A percentile compares a stretch with the other conserved stretches of the same genome.
phyloP scores from a whole-genome alignment of 2,113 vertebrate species.

The Brachirus orientalis region DNA sequence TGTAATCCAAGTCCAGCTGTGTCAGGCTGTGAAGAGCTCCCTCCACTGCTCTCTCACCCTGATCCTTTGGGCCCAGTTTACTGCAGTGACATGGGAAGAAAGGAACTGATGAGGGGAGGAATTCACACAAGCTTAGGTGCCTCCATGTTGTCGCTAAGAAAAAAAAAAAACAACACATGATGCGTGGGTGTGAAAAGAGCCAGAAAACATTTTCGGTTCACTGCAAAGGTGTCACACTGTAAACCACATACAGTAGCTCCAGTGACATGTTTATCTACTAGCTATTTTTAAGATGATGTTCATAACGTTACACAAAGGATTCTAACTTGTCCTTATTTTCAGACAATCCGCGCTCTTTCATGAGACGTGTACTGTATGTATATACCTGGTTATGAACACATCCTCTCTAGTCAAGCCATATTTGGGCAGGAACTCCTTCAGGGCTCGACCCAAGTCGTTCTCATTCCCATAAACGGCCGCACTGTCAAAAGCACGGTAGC shows the following conservation, averaged over 20 bases:
- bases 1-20: conserved; percentile 79
- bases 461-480: conserved; percentile 86
- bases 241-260: too few relatives aligned
- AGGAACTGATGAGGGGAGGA: neutral
- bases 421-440: conserved; percentile 80
- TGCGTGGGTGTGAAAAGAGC: too few relatives aligned
- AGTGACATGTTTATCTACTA: too few relatives aligned
- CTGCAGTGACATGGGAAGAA: conserved; percentile 38
- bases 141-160: neutral
- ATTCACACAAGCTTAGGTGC: neutral
- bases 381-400: conserved; percentile 82
- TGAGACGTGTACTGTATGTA: too few relatives aligned
- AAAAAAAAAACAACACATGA: too few relatives aligned
- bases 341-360: too few relatives aligned
- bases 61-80: conserved; percentile 83
- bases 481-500: conserved; percentile 86
- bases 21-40: conserved; percentile 80
- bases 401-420: conserved; percentile 78
- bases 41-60: conserved; percentile 71
- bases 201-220: too few relatives aligned
- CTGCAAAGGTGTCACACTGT: too few relatives aligned
- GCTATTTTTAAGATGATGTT: too few relatives aligned
- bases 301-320: too few relatives aligned
- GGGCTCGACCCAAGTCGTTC: conserved; percentile 74
- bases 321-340: too few relatives aligned